Evolutionary conservation across 2,888 invertebrate species (phyloP).

Genomic region (Eudemis profundana): DNA sequence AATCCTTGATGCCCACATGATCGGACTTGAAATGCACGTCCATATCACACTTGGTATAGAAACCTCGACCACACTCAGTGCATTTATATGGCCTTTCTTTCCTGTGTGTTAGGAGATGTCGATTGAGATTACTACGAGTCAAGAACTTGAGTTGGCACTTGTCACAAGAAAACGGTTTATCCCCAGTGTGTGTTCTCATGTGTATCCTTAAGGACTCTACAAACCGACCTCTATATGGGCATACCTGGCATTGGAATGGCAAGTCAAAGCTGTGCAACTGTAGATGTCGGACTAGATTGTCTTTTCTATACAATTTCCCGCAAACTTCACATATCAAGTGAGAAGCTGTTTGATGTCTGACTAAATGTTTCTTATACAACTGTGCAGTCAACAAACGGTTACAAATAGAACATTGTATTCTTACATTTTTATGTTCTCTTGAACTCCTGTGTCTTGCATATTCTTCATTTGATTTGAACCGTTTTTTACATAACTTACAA

Average conservation of each 20-base stretch:
- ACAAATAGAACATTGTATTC: conserved; percentile 55
- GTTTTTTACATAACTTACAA: conserved; percentile 50
- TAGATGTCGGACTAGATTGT: conserved; percentile 64
- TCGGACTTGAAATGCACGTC: conserved; percentile 65
- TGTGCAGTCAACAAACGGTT: conserved; percentile 54
- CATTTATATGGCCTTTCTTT: conserved; percentile 66
- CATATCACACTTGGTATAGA: conserved; percentile 63
- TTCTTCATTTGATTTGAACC: conserved; percentile 49
- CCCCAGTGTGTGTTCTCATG: conserved; percentile 65
- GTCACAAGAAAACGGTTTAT: conserved; percentile 67
- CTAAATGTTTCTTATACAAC: conserved; percentile 59
- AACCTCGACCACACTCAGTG: conserved; percentile 63
- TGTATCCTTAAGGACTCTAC: conserved; percentile 66
- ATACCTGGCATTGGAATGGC: conserved; percentile 64
- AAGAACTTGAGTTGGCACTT: conserved; percentile 63
- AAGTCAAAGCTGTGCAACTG: conserved; percentile 62
- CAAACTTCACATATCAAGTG: conserved; percentile 68
- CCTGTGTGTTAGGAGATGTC: conserved; percentile 66
- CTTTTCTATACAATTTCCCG: conserved; percentile 67
- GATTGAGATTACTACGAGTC: conserved; percentile 68
- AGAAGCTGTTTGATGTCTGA: conserved; percentile 55
- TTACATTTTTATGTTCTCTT: conserved; percentile 53
- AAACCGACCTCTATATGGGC: conserved; percentile 67
- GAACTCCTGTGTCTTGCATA: conserved; percentile 54
- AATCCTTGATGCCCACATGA: conserved; percentile 67